Conservation (phyloP, 92 coral and sea anemone species). For the Epizoanthus scotinus region DNA sequence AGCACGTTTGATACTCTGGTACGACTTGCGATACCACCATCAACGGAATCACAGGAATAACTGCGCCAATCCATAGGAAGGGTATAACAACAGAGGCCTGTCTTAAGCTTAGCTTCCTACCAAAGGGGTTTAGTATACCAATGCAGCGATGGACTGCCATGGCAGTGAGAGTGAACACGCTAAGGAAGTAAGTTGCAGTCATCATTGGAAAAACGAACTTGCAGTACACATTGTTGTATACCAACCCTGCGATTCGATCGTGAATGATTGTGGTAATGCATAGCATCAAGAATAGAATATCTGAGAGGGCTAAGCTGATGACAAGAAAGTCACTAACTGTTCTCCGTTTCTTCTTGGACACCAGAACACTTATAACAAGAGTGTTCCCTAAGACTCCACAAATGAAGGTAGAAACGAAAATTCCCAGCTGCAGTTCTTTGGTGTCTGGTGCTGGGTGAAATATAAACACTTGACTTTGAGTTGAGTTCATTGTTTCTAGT, state of each 20-base stretch:
- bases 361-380: conserved; percentile 18
- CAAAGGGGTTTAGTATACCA: conserved; percentile 35
- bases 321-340: conserved; percentile 32
- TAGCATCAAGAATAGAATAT: conserved; percentile 18
- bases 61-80: conserved; percentile 16
- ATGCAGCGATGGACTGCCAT: conserved; percentile 35
- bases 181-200: conserved; percentile 25
- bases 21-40: conserved; percentile 4
- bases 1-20: neutral
- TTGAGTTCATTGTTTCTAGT: conserved; percentile 11
- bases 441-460: conserved; percentile 13
- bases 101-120: conserved; percentile 13
- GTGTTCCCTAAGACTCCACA: conserved; percentile 22
- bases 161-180: conserved; percentile 29
- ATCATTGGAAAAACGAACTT: conserved; percentile 32
- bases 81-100: neutral
- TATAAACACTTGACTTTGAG: neutral
- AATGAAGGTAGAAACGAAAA: conserved; percentile 15
- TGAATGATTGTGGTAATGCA: conserved; percentile 20
- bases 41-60: conserved; percentile 22
- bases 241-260: neutral
- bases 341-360: conserved; percentile 16
- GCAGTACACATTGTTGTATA: conserved; percentile 17
- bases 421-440: neutral
- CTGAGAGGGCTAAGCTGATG: conserved; percentile 17